phyloP scores from a whole-genome alignment of 1,140 invertebrate genomes.

The Drosophila obscura region DNA sequence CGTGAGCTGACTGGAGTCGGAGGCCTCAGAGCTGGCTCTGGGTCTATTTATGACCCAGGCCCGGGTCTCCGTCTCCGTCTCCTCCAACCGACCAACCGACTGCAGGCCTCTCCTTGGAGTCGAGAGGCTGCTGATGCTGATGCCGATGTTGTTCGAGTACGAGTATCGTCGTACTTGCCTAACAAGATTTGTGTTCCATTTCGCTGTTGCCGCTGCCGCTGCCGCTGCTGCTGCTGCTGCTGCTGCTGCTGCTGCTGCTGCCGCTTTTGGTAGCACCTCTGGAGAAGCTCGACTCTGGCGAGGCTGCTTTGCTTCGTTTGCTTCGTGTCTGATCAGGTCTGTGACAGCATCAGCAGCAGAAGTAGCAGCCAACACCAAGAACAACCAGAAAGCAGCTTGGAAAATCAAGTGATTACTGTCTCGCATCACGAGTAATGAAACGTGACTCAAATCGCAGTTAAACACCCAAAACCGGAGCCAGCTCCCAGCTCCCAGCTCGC shows the following conservation, averaged over 20 bases:
- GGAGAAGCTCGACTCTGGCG: slow-evolving; percentile 20
- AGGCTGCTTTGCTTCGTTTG: slow-evolving; percentile 13
- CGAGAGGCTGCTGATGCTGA: neutral
- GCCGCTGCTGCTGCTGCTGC: slow-evolving; percentile 38
- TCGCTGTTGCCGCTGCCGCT: too few relatives aligned
- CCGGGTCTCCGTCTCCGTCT: too few relatives aligned
- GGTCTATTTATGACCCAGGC: slow-evolving; percentile 33
- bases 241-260: slow-evolving; percentile 53
- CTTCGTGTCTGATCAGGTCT: slow-evolving; percentile 54
- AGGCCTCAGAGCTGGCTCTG: slow-evolving; percentile 7
- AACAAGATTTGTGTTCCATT: slow-evolving; percentile 53
- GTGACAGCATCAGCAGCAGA: slow-evolving; percentile 39
- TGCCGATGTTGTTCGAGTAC: neutral
- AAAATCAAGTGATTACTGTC: slow-evolving; percentile 82
- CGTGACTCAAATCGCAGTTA: slow-evolving; percentile 81
- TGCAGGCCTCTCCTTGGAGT: too few relatives aligned
- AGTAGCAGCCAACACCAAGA: slow-evolving; percentile 12
- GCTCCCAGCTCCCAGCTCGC: slow-evolving; percentile 7
- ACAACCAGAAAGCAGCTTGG: slow-evolving; percentile 42
- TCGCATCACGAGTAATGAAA: slow-evolving; percentile 81
- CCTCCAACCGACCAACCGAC: too few relatives aligned
- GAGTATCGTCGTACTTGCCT: slow-evolving; percentile 27
- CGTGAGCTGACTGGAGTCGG: neutral
- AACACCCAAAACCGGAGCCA: slow-evolving; percentile 58
- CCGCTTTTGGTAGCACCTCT: slow-evolving; percentile 60